These are phyloP conservation scores for Carapus acus DNA, from an alignment of 2,797 vertebrate species.

Conservation along the genomic window DNA sequence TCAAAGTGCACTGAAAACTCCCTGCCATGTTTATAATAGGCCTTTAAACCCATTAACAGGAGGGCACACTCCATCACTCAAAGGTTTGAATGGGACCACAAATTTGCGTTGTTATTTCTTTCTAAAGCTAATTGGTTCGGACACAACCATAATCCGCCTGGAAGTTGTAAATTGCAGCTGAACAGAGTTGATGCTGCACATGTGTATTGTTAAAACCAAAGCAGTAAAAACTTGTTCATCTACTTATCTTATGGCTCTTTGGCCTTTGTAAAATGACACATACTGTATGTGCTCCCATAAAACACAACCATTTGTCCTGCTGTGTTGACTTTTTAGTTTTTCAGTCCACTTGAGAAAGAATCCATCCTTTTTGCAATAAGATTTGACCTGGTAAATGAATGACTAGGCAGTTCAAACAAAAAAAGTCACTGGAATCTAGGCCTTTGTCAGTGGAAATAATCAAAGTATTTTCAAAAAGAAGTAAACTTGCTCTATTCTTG, in stretches of 20 bases:
- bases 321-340: conserved; percentile 1
- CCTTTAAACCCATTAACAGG: conserved; percentile 39
- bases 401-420: too few relatives aligned
- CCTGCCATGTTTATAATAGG: conserved; percentile 26
- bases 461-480: too few relatives aligned
- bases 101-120: conserved; percentile 44
- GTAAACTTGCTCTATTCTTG: too few relatives aligned
- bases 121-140: conserved; percentile 48
- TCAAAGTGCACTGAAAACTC: conserved; percentile 17
- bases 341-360: neutral
- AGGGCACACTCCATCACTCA: conserved; percentile 11
- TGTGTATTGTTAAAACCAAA: conserved; percentile 36
- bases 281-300: conserved; percentile 19
- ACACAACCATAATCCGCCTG: conserved; percentile 51
- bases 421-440: too few relatives aligned
- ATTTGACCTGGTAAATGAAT: too few relatives aligned
- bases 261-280: conserved; percentile 42
- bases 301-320: conserved; percentile 26
- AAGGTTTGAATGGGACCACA: conserved; percentile 25
- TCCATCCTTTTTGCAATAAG: too few relatives aligned
- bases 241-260: conserved; percentile 63
- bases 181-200: conserved; percentile 30
- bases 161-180: conserved; percentile 45
- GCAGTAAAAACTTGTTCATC: conserved; percentile 67
- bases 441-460: neutral